phyloP scores from a whole-genome alignment of 2,797 vertebrate genomes.

The Halcyon badia region DNA sequence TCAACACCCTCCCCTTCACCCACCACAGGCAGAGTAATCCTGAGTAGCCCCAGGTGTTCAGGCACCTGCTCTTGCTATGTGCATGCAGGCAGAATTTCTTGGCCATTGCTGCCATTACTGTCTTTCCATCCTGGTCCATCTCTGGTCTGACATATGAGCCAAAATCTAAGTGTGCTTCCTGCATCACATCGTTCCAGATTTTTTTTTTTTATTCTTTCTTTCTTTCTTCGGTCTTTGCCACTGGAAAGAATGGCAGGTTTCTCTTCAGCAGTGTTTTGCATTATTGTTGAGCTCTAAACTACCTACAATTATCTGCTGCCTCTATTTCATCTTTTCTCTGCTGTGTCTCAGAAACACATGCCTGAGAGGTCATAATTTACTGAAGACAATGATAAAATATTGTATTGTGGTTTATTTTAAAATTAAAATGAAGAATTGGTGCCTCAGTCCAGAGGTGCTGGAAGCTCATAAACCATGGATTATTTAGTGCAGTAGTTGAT shows the following conservation, averaged over 20 bases:
- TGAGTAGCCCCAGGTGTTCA: background rate
- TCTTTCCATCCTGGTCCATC: background rate
- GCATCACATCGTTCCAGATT: rapidly evolving
- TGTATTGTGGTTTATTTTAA: slow-evolving; percentile 12
- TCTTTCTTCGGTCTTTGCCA: background rate
- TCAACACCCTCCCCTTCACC: background rate
- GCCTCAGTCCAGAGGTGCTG: background rate
- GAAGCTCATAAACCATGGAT: background rate
- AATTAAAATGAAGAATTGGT: background rate
- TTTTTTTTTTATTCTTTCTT: background rate
- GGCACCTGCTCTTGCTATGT: rapidly evolving
- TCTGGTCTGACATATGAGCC: background rate
- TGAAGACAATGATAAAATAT: background rate
- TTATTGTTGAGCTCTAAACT: background rate
- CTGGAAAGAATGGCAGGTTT: background rate
- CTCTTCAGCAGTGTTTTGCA: background rate
- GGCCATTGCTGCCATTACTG: background rate
- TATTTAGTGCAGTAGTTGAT: background rate
- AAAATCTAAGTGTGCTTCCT: background rate
- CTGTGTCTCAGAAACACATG: background rate
- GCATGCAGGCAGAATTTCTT: background rate
- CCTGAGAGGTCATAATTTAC: background rate
- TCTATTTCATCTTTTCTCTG: background rate
- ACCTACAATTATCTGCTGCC: background rate
- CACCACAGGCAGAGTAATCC: background rate